These are phyloP conservation scores for Coccyzus lansbergi DNA, from an alignment of 2,797 vertebrate genomes.

Conservation along the genomic window DNA sequence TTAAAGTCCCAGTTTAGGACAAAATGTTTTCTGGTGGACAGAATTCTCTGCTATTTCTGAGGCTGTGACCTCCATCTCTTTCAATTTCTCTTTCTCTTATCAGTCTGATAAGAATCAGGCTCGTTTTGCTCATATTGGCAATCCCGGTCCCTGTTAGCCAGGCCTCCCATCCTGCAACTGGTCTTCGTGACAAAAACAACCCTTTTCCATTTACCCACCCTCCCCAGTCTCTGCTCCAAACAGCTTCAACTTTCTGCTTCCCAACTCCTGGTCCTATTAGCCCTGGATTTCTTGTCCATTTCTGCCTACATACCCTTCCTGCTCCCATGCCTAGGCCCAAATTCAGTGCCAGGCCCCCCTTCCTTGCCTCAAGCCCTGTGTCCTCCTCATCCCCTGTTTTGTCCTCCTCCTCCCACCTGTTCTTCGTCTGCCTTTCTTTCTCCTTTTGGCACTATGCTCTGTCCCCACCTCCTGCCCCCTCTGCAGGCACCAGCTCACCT, in stretches of 20 bases:
- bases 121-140: neutral
- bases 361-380: neutral
- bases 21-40: neutral
- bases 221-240: neutral
- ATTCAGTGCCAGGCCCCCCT: neutral
- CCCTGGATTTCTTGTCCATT: neutral
- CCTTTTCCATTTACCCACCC: neutral
- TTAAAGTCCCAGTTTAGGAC: neutral
- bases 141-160: neutral
- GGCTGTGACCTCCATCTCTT: neutral
- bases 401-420: neutral
- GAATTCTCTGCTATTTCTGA: neutral
- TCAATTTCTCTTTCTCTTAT: neutral
- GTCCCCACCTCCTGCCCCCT: neutral
- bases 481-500: neutral
- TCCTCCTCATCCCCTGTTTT: neutral
- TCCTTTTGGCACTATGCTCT: neutral
- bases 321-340: neutral
- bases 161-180: neutral
- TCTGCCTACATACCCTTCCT: neutral
- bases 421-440: neutral
- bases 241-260: neutral
- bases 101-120: neutral
- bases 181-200: neutral
- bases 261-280: neutral